Base-by-base conservation (phyloP, 2,888 invertebrate genomes). In the Xestoiulus laeticollis region DNA sequence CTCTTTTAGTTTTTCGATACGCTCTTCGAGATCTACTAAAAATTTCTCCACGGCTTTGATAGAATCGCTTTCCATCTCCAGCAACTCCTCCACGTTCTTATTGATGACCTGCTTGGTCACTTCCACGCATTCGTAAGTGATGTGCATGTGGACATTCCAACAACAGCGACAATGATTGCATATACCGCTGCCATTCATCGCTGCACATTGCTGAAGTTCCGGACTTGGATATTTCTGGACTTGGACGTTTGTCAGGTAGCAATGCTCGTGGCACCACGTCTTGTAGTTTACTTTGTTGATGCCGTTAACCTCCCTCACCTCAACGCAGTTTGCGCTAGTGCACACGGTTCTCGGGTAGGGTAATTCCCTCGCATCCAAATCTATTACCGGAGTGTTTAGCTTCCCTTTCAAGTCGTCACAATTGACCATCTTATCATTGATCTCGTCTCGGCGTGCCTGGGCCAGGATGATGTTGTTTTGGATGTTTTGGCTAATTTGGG, bases 401-500 rank as follows among this genome's bases (percentile, higher is more conserved):
- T 82, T 86, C 3, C 44, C 48, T 5, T 22, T 68, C 16, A 86
- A 19, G 10, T 86, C 32, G 4, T n/a, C 82, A 19, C 59, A 33
- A 12, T 78, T 86, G 26, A 33, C n/a, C 43, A 43, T 53, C n/a
- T n/a, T n/a, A 30, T 32, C 30, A 14, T 88, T 83, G 48, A 87
- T 87, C 14, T 48, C 84, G 14, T 85, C 26, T 1, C 32, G 32
- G 16, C 82, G 85, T 0, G 44, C 8, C 43, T 43, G 22, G 22
- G 59, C 82, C 22, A 88, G 44, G 3, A 78, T 33, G n/a, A 83
- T 82, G 12, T 85, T 43, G 44, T 88, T 88, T 14, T 82, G 30
- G 22, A 88, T 88, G 48, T 86, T 86, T 32, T 86, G 68, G 22
- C 43, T 85, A 19, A 88, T 48, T 32, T 88, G 86, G 10, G 44